Base-by-base conservation (phyloP, 2,113 vertebrate species). In the Toxostoma redivivum region DNA sequence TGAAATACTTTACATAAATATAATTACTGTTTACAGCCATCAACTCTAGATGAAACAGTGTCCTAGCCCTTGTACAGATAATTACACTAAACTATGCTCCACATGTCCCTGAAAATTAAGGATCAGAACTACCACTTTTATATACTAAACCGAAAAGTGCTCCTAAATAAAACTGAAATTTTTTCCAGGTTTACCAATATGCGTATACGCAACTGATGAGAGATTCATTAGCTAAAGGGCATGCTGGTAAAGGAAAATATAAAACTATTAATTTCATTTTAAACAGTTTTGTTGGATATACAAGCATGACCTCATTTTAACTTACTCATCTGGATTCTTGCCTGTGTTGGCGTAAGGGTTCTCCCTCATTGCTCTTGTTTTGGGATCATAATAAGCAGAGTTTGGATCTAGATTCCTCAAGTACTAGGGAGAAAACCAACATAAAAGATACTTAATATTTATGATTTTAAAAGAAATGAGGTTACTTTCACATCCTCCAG, bases 361-460 rank as follows among this genome's bases (percentile, higher is more conserved):
- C 96, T 99, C 99, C 87, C 99, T 99, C 99, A 99, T 99, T 11
- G 99, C 99, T 97, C 99, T 99, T 7, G 99, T 99, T 98, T 99
- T 99, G 69, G 99, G 99, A 97, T 99, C 99, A 33, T 99, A 99
- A 90, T 99, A 99, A 57, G 99, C 99, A 54, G 99, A 99, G 95
- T 99, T 99, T 95, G 99, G 99, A 98, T 99, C 99, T 89, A 99
- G 97, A 95, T 99, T 99, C 95, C 99, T 98, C 95, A 99, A 95
- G 96, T 99, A 99, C 99, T 99, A 95, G 17, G 76, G 81, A 30
- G 76, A 66, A 91, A 53, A 54, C 73, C 8, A 80, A 30, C 12
- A 70, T 1, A 40, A 6, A 94, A 78, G 53, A 48, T 20, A 74
- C 5, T 94, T 1, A 2, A 10, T 76, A 70, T 15, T 64, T 42